Percentiles rank a stretch among this genome's conserved stretches.
Conservation (phyloP, 2,113 vertebrate species). For the Chloebia gouldiae region DNA sequence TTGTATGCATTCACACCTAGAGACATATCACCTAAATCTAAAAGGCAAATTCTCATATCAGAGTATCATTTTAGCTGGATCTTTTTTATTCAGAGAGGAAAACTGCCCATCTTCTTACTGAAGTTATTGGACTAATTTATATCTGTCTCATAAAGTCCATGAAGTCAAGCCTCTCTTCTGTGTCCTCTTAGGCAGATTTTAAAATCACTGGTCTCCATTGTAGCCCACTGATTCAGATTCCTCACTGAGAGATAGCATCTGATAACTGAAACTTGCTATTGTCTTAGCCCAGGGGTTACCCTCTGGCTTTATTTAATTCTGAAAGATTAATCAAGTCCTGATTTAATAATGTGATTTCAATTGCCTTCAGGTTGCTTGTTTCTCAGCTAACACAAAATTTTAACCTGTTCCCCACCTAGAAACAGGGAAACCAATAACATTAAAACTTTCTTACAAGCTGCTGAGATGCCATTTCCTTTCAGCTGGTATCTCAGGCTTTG, state of each 20-base stretch:
- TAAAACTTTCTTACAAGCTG: not conserved
- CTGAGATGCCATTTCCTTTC: not conserved
- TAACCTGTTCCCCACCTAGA: constrained; percentile 8
- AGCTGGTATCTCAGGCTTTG: not conserved
- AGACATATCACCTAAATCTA: not conserved
- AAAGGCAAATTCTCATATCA: constrained; percentile 3
- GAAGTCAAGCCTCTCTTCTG: not conserved
- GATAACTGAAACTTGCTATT: not conserved
- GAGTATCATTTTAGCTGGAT: not conserved
- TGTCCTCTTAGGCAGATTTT: not conserved
- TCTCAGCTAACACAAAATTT: not conserved
- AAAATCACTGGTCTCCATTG: not conserved
- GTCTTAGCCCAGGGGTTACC: constrained; percentile 7
- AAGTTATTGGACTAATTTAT: not conserved
- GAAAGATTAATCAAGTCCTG: not conserved
- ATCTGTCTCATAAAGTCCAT: not conserved
- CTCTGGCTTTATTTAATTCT: constrained; percentile 21
- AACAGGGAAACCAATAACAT: not conserved
- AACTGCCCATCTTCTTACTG: not conserved
- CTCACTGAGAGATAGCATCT: not conserved
- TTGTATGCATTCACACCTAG: not conserved
- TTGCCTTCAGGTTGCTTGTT: not conserved
- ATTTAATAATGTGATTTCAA: not conserved
- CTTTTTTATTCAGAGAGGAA: not conserved
- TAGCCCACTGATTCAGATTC: not conserved